Conservation (phyloP, 2,113 vertebrate genomes). For the Muntiacus reevesi region DNA sequence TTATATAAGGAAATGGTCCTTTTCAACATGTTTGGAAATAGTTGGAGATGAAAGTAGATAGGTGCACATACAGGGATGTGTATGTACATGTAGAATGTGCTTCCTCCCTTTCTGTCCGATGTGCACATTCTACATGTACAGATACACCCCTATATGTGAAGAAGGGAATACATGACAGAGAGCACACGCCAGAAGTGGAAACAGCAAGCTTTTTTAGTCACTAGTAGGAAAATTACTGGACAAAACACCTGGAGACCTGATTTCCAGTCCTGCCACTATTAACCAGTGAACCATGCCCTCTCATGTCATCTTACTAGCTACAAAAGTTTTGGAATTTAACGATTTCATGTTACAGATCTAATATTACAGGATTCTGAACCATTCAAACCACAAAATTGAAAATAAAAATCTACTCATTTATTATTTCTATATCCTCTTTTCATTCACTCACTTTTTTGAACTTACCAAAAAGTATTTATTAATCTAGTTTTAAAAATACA, state of each 20-base stretch:
- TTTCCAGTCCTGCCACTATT: not conserved
- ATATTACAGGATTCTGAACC: not conserved
- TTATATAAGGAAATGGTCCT: not conserved
- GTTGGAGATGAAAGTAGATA: not conserved
- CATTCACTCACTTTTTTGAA: not conserved
- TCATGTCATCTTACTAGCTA: not conserved
- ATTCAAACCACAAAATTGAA: not conserved
- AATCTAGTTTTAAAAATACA: not conserved
- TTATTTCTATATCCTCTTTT: not conserved
- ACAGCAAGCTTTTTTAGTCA: not conserved
- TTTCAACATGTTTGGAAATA: not conserved
- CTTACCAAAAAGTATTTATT: not conserved
- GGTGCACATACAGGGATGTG: accelerated
- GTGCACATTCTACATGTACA: too few relatives aligned
- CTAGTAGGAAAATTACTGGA: not conserved
- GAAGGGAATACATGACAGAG: not conserved
- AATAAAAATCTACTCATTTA: not conserved
- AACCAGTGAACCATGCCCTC: not conserved
- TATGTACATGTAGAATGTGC: not conserved
- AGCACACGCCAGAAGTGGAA: not conserved
- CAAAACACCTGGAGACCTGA: not conserved
- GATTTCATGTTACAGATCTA: not conserved
- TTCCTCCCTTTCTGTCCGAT: too few relatives aligned
- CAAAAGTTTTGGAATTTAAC: not conserved
- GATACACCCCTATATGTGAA: too few relatives aligned